Percentiles rank a stretch among this genome's conserved stretches.
Conservation (phyloP, 1,140 invertebrate species). For the Drosophila santomea region DNA sequence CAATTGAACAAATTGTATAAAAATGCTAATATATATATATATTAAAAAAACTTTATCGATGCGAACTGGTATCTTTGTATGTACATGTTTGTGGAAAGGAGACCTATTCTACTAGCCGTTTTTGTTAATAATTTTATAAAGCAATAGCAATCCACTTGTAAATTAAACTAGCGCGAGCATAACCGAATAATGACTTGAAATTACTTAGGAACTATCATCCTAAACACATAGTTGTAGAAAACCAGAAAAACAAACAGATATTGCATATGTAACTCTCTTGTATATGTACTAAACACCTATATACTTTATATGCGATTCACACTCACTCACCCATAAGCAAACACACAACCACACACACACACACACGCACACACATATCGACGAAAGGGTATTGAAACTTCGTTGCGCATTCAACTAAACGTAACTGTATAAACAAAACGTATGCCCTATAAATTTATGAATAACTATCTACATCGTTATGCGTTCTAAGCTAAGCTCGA, state of each 20-base stretch:
- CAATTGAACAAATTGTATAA: conserved; percentile 79
- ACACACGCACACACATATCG: conserved; percentile 42
- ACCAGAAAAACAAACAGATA: conserved; percentile 20
- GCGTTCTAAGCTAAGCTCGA: conserved; percentile 79
- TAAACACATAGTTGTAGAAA: conserved; percentile 12
- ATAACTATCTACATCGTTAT: conserved; percentile 77
- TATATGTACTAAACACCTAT: conserved; percentile 65
- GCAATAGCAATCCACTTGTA: conserved; percentile 49
- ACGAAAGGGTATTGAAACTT: conserved; percentile 65
- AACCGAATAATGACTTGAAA: conserved; percentile 45
- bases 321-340: conserved; percentile 13
- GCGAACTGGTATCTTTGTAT: conserved; percentile 41
- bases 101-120: conserved; percentile 49
- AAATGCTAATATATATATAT: conserved; percentile 57
- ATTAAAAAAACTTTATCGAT: conserved; percentile 41
- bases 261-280: conserved; percentile 60
- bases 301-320: conserved; percentile 23
- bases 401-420: conserved; percentile 65
- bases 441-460: conserved; percentile 46
- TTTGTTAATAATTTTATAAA: conserved; percentile 69
- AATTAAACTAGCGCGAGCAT: conserved; percentile 45
- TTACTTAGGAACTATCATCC: conserved; percentile 38
- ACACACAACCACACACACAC: conserved; percentile 27
- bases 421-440: conserved; percentile 65
- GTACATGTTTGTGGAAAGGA: conserved; percentile 28